Percentiles rank a stretch among this genome's conserved stretches.
These are phyloP conservation scores for Notoglanidium macrostoma DNA, from an alignment of 2,797 vertebrate species.

Conservation along the genomic window DNA sequence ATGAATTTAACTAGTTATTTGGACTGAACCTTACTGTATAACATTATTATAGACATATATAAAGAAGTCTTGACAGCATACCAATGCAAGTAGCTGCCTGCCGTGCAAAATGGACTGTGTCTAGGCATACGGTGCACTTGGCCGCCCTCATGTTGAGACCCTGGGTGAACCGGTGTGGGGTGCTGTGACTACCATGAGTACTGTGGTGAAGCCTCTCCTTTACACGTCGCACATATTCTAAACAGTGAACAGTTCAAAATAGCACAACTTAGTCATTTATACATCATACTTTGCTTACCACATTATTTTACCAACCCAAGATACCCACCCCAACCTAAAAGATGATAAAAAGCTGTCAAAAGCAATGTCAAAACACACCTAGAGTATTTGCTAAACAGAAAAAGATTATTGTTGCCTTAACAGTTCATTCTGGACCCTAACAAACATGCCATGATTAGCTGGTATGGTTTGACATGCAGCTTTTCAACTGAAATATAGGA, in stretches of 20 bases:
- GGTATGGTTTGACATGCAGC: slow-evolving; percentile 30
- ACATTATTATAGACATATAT: not conserved
- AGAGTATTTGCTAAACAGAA: slow-evolving; percentile 15
- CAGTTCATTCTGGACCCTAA: not conserved
- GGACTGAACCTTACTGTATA: not conserved
- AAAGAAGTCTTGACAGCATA: slow-evolving; percentile 58
- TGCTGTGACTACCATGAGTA: slow-evolving; percentile 74
- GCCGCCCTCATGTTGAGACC: slow-evolving; percentile 98
- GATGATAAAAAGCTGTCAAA: slow-evolving; percentile 29
- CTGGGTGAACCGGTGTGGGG: slow-evolving; percentile 93
- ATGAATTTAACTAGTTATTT: not conserved
- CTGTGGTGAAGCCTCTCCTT: slow-evolving; percentile 90
- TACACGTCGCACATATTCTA: slow-evolving; percentile 92
- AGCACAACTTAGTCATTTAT: slow-evolving; percentile 46
- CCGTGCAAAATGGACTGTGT: slow-evolving; percentile 95
- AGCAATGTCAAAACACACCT: slow-evolving; percentile 9
- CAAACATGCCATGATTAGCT: slow-evolving; percentile 1
- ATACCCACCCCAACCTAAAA: not conserved
- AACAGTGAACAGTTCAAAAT: slow-evolving; percentile 50
- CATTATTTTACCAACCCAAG: not conserved
- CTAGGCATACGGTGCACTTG: slow-evolving; percentile 95
- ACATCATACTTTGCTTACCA: not conserved
- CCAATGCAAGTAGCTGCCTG: slow-evolving; percentile 96
- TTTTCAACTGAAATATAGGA: not conserved
- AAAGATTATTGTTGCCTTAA: not conserved